These are phyloP conservation scores for Tridacna crocea DNA, from an alignment of 2,888 invertebrate genomes.

Conservation along the genomic window DNA sequence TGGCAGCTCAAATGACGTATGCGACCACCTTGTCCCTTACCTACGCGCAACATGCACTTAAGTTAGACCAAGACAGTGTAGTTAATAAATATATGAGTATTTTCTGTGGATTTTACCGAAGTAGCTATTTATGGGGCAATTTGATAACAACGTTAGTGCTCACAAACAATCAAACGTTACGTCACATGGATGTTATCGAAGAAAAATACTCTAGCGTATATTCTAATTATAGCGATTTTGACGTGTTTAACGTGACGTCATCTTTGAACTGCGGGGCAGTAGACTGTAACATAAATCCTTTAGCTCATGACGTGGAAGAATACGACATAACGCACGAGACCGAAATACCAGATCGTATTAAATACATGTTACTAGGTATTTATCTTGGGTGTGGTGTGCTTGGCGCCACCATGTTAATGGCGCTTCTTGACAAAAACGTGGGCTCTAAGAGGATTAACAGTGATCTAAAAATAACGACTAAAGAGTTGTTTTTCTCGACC, in stretches of 20 bases:
- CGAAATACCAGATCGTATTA: conserved; percentile 69
- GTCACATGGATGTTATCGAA: conserved; percentile 12
- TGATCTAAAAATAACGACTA: conserved; percentile 67
- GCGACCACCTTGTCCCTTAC: conserved; percentile 80
- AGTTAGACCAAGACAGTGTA: conserved; percentile 73
- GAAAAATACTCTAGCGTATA: background rate
- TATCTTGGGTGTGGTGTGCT: conserved; percentile 79
- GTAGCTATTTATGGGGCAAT: conserved; percentile 82
- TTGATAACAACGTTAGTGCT: conserved; percentile 79
- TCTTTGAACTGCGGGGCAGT: conserved; percentile 65
- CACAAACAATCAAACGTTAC: conserved; percentile 62
- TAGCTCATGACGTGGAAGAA: conserved; percentile 41
- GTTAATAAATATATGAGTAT: conserved; percentile 82
- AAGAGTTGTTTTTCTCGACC: conserved; percentile 76
- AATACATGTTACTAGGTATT: conserved; percentile 77
- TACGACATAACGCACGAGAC: conserved; percentile 58
- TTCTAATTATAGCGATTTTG: conserved; percentile 14
- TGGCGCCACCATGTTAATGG: conserved; percentile 75
- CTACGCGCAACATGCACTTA: conserved; percentile 76
- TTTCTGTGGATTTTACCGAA: conserved; percentile 80
- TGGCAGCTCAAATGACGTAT: conserved; percentile 82
- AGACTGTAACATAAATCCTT: conserved; percentile 62
- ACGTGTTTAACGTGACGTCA: conserved; percentile 32
- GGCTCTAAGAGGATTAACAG: conserved; percentile 66
- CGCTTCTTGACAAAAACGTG: conserved; percentile 75